Conservation (phyloP, 23 tunicate genomes). For the Botrylloides violaceus region DNA sequence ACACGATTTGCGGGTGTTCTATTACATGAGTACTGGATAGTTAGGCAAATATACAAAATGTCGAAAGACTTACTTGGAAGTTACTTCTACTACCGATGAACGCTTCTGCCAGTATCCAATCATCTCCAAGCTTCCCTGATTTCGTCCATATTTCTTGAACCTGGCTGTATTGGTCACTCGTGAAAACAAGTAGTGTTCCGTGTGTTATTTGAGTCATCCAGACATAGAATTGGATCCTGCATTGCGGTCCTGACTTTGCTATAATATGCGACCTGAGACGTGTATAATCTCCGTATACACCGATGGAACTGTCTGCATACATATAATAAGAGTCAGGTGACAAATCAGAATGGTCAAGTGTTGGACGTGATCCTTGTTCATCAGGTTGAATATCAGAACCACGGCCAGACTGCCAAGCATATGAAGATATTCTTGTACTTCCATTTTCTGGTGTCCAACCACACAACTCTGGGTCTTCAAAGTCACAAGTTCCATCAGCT, state of each 20-base stretch:
- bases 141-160: conserved; percentile 34
- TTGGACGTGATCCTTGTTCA: conserved; percentile 41
- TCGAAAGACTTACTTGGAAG: conserved; percentile 36
- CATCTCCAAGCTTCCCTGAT: conserved; percentile 31
- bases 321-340: conserved; percentile 38
- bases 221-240: conserved; percentile 57
- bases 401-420: conserved; percentile 38
- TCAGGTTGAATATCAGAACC: conserved; percentile 14
- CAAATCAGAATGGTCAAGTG: conserved; percentile 22
- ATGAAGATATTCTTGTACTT: background rate
- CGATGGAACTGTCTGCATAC: conserved; percentile 56
- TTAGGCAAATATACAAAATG: conserved; percentile 19
- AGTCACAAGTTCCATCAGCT: conserved; percentile 8
- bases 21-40: too few relatives aligned
- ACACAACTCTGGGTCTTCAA: conserved; percentile 23
- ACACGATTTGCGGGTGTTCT: too few relatives aligned
- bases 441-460: conserved; percentile 10
- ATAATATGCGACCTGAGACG: conserved; percentile 38
- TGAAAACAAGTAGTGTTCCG: conserved; percentile 41
- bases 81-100: conserved; percentile 47
- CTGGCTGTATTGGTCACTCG: background rate
- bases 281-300: conserved; percentile 5
- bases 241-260: conserved; percentile 72
- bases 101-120: conserved; percentile 63
- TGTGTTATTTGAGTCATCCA: conserved; percentile 69